phyloP scores from a whole-genome alignment of 1,140 invertebrate genomes.

The Phenacoccus solenopsis region DNA sequence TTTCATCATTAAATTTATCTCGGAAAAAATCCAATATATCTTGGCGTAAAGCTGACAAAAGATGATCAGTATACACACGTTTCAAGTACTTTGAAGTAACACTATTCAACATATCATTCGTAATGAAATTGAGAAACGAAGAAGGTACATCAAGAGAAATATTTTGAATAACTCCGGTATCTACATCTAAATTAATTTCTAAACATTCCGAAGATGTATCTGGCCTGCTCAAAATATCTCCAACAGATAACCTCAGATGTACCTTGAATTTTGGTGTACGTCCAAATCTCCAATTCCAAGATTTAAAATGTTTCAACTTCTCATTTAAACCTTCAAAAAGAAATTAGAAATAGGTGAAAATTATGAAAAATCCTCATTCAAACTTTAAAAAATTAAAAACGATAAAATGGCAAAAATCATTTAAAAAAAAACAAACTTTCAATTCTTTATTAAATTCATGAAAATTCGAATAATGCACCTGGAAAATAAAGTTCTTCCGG shows the following conservation, averaged over 20 bases:
- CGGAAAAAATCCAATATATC: background rate
- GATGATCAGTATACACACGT: background rate
- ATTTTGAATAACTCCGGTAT: slow-evolving; percentile 19
- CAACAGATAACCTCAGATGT: slow-evolving; percentile 21
- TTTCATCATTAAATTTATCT: background rate
- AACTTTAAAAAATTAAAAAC: background rate
- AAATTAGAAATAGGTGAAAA: background rate
- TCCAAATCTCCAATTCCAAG: slow-evolving; percentile 83
- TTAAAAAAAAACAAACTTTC: too few species aligned
- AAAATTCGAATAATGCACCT: slow-evolving; percentile 49
- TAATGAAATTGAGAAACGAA: background rate
- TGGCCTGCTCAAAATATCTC: background rate
- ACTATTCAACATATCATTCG: background rate
- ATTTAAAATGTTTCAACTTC: slow-evolving; percentile 49
- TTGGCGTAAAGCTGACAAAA: background rate
- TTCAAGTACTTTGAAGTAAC: background rate
- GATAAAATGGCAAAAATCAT: too few species aligned
- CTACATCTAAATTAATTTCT: background rate
- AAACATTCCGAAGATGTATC: background rate
- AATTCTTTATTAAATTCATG: too few species aligned
- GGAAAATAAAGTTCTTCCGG: slow-evolving; percentile 77
- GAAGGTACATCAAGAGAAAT: background rate
- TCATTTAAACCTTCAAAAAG: slow-evolving; percentile 45
- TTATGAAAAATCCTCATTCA: background rate
- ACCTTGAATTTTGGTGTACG: slow-evolving; percentile 73